Base-by-base conservation (phyloP, 2,113 vertebrate genomes). In the Nibea albiflora region DNA sequence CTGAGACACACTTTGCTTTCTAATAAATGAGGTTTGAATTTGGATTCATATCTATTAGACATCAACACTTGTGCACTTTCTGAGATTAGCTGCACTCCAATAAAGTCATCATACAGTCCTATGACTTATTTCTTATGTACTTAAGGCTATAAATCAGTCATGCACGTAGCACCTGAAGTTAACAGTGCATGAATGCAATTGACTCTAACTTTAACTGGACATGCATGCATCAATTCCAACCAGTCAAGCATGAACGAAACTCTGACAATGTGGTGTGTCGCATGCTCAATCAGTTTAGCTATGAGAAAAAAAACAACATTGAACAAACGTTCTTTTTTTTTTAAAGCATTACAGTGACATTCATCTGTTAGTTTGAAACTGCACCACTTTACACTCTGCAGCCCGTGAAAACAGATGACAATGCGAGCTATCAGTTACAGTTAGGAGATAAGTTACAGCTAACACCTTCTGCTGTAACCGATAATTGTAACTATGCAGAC, bases 381-480 rank as follows among this genome's bases (percentile, higher is more conserved):
- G 54, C 19, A 39, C 20, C 24, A 47, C 20, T 54, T 65, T n/a
- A 58, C 26, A 49, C 53, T 46, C 56, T 86, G 28, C 66, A 54
- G n/a, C 20, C 56, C 4, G 0, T 42, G 3, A 81, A 73, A 50
- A 49, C 0, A 76, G 22, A 31, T 1, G 1, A 42, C 42, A 26
- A n/a, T 20, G 24, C 46, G 20, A 49, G 58, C 65, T 20, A 60
- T 83, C 22, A 69, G 28, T 56, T 73, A 57, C 73, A 69, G 19
- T n/a, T 46, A 26, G 19, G 35, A 44, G 20, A 22, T 70, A 39
- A 69, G 28, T 66, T 69, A 61, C 39, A 53, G 63, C 10, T 28
- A 53, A 73, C 66, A 69, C 28, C 57, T 57, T 28, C 22, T 28
- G 31, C 35, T 70, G 24, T n/a, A 47, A 42, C 60, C 58, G 67